Conservation (phyloP, 2,888 invertebrate species). For the Ellobium chinense region DNA sequence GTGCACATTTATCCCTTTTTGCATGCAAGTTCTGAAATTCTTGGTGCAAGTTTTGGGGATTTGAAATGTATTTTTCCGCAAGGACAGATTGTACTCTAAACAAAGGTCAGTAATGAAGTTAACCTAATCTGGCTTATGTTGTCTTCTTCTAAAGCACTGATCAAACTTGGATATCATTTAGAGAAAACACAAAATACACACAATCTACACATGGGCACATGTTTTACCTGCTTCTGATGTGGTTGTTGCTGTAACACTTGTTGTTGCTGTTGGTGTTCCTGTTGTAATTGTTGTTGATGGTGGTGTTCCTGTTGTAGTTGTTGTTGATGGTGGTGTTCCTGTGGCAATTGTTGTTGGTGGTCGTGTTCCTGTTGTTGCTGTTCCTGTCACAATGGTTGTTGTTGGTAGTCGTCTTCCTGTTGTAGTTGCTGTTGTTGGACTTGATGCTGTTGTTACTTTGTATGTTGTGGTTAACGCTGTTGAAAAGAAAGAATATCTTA, state of each 20-base stretch:
- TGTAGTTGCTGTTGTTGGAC: constrained; percentile 21
- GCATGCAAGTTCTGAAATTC: too few relatives aligned
- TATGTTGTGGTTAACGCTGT: not conserved
- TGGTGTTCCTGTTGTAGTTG: not conserved
- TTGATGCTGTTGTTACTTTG: constrained; percentile 10
- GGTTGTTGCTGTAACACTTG: not conserved
- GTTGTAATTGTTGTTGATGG: not conserved
- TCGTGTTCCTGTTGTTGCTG: constrained; percentile 18
- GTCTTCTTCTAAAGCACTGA: too few relatives aligned
- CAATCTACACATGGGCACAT: not conserved
- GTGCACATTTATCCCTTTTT: too few relatives aligned
- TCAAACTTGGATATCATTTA: too few relatives aligned
- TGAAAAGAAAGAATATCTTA: not conserved
- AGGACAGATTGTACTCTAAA: too few relatives aligned
- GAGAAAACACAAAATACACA: too few relatives aligned
- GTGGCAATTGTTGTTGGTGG: not conserved
- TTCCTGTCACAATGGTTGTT: constrained; percentile 1
- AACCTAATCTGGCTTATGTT: too few relatives aligned
- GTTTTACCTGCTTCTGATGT: not conserved
- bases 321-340: not conserved
- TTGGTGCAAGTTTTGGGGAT: too few relatives aligned
- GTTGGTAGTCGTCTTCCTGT: not conserved
- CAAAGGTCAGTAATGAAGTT: too few relatives aligned
- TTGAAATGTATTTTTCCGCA: too few relatives aligned
- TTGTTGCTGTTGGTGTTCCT: not conserved